Evolutionary conservation across 1,140 invertebrate species (phyloP).

Genomic region (Lamellibrachia luymesi): DNA sequence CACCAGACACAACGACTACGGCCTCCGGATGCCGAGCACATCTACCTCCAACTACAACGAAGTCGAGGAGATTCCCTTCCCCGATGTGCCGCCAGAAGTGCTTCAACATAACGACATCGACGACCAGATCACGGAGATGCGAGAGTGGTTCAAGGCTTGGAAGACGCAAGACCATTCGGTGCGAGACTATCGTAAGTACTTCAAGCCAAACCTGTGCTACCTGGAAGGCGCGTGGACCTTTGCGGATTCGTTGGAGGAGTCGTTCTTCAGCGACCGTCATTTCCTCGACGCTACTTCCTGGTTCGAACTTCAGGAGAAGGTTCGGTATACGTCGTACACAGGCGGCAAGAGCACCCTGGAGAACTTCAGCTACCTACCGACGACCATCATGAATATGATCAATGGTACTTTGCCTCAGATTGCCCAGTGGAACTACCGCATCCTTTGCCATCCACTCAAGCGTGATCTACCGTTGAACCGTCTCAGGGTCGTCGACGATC

Average conservation of each 20-base stretch:
- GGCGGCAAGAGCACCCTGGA: slow-evolving; percentile 37
- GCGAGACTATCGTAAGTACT: slow-evolving; percentile 43
- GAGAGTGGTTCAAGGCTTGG: slow-evolving; percentile 46
- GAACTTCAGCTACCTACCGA: slow-evolving; percentile 40
- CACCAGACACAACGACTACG: slow-evolving; percentile 30
- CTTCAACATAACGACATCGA: slow-evolving; percentile 18
- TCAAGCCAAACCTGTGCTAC: slow-evolving; percentile 48
- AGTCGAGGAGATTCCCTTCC: slow-evolving; percentile 26
- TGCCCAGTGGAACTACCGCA: slow-evolving; percentile 31
- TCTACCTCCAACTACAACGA: background rate
- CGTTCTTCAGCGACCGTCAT: slow-evolving; percentile 30
- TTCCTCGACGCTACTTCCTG: background rate
- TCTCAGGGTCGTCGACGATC: slow-evolving; percentile 38
- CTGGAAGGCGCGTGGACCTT: slow-evolving; percentile 47
- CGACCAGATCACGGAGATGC: slow-evolving; percentile 45
- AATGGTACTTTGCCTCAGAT: slow-evolving; percentile 27
- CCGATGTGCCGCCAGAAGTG: slow-evolving; percentile 16
- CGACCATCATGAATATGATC: slow-evolving; percentile 32
- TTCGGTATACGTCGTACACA: slow-evolving; percentile 37
- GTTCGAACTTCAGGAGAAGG: slow-evolving; percentile 16
- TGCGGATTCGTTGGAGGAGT: slow-evolving; percentile 32
- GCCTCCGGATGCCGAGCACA: slow-evolving; percentile 17
- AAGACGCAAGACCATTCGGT: slow-evolving; percentile 33
- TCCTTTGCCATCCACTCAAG: slow-evolving; percentile 43
- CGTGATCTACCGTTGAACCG: slow-evolving; percentile 29